Evolutionary conservation across 2,113 vertebrate species (phyloP).

Genomic region (Furnarius figulus): DNA sequence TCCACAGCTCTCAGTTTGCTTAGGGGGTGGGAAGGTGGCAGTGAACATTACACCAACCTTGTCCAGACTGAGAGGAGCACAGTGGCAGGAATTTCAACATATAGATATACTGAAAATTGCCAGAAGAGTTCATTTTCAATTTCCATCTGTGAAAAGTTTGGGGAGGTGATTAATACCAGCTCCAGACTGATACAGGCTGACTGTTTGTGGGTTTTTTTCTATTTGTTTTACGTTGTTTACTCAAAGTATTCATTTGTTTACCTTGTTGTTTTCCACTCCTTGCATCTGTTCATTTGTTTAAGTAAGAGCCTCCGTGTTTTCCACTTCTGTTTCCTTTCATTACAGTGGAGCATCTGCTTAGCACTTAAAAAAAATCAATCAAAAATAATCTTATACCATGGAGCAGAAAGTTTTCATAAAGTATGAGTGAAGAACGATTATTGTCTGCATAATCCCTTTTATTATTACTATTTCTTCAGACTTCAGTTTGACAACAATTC

Average conservation of each 20-base stretch:
- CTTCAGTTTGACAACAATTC: background rate
- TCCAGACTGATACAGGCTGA: background rate
- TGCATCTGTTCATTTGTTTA: constrained; percentile 75
- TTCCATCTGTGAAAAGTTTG: background rate
- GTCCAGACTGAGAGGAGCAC: background rate
- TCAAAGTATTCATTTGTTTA: constrained; percentile 69
- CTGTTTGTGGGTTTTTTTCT: background rate
- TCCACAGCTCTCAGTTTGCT: background rate
- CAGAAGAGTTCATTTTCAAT: background rate
- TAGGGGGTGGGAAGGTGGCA: background rate
- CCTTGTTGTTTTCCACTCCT: constrained; percentile 59
- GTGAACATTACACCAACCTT: background rate
- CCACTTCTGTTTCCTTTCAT: constrained; percentile 63
- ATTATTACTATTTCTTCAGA: background rate
- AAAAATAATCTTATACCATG: background rate
- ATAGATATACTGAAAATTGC: background rate
- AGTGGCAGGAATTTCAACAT: background rate
- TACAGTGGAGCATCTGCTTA: constrained; percentile 68
- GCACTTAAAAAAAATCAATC: constrained; percentile 41
- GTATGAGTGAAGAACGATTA: background rate
- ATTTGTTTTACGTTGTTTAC: constrained; percentile 51
- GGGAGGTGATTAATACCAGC: background rate
- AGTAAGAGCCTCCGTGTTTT: constrained; percentile 48
- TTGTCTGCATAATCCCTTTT: background rate
- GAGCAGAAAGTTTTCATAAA: constrained; percentile 11